Evolutionary conservation across 2,888 invertebrate genomes (phyloP).

Genomic region (Odontothrips loti): DNA sequence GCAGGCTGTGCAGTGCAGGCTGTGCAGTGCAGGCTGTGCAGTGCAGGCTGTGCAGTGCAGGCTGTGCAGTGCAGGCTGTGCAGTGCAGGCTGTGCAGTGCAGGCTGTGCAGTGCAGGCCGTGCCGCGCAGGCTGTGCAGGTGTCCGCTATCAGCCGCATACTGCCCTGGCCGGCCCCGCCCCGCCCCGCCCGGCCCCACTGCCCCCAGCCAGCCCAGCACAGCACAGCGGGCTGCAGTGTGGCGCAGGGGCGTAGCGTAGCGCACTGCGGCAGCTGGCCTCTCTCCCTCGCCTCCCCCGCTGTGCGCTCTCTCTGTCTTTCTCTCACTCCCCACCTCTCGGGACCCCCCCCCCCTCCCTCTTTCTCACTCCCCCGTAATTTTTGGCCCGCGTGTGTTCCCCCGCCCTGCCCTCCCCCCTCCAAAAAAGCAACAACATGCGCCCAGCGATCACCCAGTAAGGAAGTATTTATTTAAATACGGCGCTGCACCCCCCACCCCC

Average conservation of each 20-base stretch:
- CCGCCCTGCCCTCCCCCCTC: conserved; percentile 27
- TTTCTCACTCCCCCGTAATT: neutral
- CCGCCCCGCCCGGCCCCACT: neutral
- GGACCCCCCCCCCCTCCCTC: neutral
- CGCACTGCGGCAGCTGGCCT: neutral
- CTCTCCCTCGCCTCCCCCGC: neutral
- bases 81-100: too few species aligned
- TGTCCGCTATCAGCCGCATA: neutral
- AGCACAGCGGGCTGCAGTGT: neutral
- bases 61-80: too few species aligned
- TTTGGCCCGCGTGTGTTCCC: neutral
- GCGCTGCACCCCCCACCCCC: conserved; percentile 33
- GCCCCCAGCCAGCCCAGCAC: neutral
- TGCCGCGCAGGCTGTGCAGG: neutral
- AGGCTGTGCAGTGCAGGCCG: too few species aligned
- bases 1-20: too few species aligned
- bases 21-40: too few species aligned
- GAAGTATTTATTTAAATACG: conserved; percentile 1
- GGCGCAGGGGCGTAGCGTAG: neutral
- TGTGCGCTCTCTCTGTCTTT: neutral
- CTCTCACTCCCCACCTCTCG: neutral
- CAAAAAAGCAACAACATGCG: conserved; percentile 19
- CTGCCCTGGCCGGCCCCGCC: neutral
- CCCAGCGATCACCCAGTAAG: neutral
- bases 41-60: too few species aligned